A percentile compares a stretch with the other conserved stretches of the same genome.
These are phyloP conservation scores for Brienomyrus brachyistius DNA, from an alignment of 2,113 vertebrate genomes.

Conservation along the genomic window DNA sequence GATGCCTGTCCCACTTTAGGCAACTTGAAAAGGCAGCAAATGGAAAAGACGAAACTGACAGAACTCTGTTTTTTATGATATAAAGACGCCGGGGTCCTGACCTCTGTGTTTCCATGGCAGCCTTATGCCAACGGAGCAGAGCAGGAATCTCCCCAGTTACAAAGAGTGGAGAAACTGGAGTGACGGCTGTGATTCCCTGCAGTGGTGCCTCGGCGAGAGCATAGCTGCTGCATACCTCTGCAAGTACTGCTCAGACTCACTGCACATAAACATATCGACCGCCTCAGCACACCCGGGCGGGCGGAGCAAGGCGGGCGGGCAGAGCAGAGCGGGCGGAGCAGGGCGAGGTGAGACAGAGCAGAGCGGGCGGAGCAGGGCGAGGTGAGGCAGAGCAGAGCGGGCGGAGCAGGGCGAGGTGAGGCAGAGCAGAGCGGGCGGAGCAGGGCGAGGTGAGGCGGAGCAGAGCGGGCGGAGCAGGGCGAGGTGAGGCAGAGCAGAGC, in stretches of 20 bases:
- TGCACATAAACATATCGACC: neutral
- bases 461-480: no score
- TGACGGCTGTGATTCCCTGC: neutral
- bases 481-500: no score
- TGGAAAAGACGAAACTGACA: neutral
- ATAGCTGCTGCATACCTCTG: no score
- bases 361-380: no score
- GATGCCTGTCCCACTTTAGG: neutral
- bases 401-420: neutral
- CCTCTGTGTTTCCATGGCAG: neutral
- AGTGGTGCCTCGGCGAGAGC: neutral
- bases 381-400: neutral
- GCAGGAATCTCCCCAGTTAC: neutral
- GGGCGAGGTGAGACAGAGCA: no score
- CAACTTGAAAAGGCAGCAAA: neutral
- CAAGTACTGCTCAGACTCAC: neutral
- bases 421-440: neutral
- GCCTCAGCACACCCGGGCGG: rapidly evolving
- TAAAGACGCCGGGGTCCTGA: neutral
- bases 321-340: no score
- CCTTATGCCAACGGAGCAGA: neutral
- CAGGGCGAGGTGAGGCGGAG: no score
- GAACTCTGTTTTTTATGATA: neutral
- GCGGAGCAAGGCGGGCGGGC: no score
- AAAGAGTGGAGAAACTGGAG: neutral